Evolutionary conservation across 2,113 vertebrate species (phyloP).

Genomic region (Protobothrops flavoviridis): DNA sequence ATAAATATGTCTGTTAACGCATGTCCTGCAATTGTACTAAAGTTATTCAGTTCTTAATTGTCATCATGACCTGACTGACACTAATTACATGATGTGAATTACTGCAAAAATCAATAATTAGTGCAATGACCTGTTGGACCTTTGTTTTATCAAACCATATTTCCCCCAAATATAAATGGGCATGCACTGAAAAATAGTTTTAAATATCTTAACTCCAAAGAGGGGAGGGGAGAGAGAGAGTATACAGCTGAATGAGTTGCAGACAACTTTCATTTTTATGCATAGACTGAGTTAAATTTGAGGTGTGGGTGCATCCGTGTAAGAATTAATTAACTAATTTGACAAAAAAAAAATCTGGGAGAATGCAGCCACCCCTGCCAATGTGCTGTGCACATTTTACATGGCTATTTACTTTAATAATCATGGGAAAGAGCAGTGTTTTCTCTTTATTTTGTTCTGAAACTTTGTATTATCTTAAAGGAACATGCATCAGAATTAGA

Average conservation of each 20-base stretch:
- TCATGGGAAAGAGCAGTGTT: slow-evolving; percentile 27
- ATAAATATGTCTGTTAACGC: not conserved
- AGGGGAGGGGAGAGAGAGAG: not conserved
- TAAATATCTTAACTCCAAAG: slow-evolving; percentile 21
- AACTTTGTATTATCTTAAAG: slow-evolving; percentile 52
- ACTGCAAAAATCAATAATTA: not conserved
- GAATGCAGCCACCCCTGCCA: slow-evolving; percentile 54
- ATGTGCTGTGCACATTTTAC: slow-evolving; percentile 45
- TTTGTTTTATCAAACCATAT: slow-evolving; percentile 19
- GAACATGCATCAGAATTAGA: slow-evolving; percentile 4
- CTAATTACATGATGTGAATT: not conserved
- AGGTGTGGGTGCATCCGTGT: not conserved
- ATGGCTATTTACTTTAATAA: slow-evolving; percentile 59
- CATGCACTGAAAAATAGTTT: not conserved
- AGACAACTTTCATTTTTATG: slow-evolving; percentile 46
- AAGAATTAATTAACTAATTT: slow-evolving; percentile 62
- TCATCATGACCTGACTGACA: not conserved
- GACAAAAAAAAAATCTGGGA: slow-evolving; percentile 50
- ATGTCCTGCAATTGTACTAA: not conserved
- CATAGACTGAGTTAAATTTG: slow-evolving; percentile 46
- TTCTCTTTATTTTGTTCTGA: slow-evolving; percentile 29
- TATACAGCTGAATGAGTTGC: slow-evolving; percentile 32
- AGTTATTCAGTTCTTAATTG: not conserved
- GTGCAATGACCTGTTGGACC: not conserved
- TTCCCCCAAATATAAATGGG: not conserved